Conservation (phyloP, 1,140 invertebrate species). For the Lethocerus indicus region DNA sequence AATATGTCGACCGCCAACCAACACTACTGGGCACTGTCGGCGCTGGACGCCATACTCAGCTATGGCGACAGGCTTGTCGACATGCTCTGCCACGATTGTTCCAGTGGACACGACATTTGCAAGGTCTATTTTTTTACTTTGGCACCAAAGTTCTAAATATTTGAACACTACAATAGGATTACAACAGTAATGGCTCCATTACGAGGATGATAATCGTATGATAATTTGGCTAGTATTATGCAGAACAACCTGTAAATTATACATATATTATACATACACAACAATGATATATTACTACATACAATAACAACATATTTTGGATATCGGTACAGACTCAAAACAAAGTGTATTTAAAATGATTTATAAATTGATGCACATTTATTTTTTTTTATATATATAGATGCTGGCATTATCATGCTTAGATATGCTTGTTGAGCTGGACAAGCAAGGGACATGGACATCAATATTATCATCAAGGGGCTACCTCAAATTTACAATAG, state of each 20-base stretch:
- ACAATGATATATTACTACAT: too few species aligned
- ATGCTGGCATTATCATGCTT: slow-evolving; percentile 71
- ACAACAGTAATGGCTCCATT: too few species aligned
- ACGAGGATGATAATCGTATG: too few species aligned
- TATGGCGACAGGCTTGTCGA: slow-evolving; percentile 71
- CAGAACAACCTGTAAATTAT: too few species aligned
- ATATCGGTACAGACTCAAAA: too few species aligned
- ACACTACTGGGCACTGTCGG: slow-evolving; percentile 24
- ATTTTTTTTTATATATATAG: slow-evolving; percentile 17
- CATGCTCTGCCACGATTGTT: slow-evolving; percentile 68
- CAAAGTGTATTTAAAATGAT: too few species aligned
- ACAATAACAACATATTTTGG: too few species aligned
- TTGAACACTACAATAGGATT: too few species aligned
- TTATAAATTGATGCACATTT: not conserved
- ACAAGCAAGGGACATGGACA: slow-evolving; percentile 54
- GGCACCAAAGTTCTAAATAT: too few species aligned
- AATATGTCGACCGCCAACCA: not conserved
- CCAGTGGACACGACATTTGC: slow-evolving; percentile 73
- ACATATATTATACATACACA: too few species aligned
- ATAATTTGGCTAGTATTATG: too few species aligned
- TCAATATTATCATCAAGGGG: slow-evolving; percentile 57
- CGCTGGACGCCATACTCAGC: slow-evolving; percentile 37
- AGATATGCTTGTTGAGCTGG: slow-evolving; percentile 58
- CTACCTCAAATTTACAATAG: slow-evolving; percentile 68
- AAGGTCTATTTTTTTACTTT: slow-evolving; percentile 28